These are phyloP conservation scores for Mugil cephalus DNA, from an alignment of 2,113 vertebrate genomes.

Conservation along the genomic window DNA sequence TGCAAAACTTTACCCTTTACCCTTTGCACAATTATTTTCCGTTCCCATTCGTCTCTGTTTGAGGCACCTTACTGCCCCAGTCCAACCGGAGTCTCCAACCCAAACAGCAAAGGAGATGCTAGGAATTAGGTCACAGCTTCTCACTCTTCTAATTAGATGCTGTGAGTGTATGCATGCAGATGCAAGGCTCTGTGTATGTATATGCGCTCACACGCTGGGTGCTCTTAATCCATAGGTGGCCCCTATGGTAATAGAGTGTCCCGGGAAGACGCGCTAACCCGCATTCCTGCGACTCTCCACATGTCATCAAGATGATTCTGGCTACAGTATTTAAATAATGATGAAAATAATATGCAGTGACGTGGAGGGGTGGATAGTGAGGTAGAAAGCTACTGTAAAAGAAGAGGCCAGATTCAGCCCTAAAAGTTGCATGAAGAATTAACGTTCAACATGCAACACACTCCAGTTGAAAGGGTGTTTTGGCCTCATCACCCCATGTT, in stretches of 20 bases:
- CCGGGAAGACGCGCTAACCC: slow-evolving; percentile 59
- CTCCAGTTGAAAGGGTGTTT: slow-evolving; percentile 27
- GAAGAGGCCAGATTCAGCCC: slow-evolving; percentile 33
- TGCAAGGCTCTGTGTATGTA: slow-evolving; percentile 46
- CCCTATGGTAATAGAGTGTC: slow-evolving; percentile 68
- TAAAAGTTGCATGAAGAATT: slow-evolving; percentile 55
- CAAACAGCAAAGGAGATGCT: slow-evolving; percentile 63
- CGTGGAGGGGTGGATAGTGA: slow-evolving; percentile 2
- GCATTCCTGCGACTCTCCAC: slow-evolving; percentile 48
- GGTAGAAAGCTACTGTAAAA: slow-evolving; percentile 12
- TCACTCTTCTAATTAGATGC: slow-evolving; percentile 78
- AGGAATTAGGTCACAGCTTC: slow-evolving; percentile 80
- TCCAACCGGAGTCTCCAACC: slow-evolving; percentile 49
- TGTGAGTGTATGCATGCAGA: slow-evolving; percentile 47
- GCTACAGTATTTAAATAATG: slow-evolving; percentile 26
- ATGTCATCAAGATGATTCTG: slow-evolving; percentile 42
- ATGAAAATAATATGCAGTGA: slow-evolving; percentile 19
- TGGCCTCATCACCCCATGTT: slow-evolving; percentile 10
- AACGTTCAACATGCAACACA: slow-evolving; percentile 55
- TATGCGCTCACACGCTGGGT: slow-evolving; percentile 53
- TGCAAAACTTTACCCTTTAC: background rate
- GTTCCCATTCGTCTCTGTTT: slow-evolving; percentile 21
- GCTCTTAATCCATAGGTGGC: slow-evolving; percentile 74
- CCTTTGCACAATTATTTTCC: background rate
- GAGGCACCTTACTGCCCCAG: slow-evolving; percentile 43